Conservation (phyloP, 2,113 vertebrate species). For the Dinomys branickii region DNA sequence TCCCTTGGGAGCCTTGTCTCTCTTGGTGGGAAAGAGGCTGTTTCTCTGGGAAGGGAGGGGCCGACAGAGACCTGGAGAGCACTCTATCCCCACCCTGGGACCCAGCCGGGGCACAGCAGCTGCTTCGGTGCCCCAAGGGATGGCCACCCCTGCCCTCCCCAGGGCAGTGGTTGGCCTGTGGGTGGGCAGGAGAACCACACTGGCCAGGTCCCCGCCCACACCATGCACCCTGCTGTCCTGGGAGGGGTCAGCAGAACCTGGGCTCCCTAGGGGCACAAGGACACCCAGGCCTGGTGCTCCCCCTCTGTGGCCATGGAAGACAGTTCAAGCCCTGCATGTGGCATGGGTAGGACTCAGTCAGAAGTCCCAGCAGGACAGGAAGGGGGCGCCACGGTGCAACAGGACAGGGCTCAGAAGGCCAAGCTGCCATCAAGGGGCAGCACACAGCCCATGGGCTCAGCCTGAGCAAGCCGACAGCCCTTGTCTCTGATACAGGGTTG, state of each 20-base stretch:
- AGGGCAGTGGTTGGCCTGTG: neutral
- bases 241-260: neutral
- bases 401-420: neutral
- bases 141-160: neutral
- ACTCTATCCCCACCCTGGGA: too few relatives aligned
- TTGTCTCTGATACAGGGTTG: neutral
- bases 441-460: neutral
- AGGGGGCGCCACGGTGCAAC: neutral
- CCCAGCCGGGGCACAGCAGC: neutral
- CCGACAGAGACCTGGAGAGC: neutral
- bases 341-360: neutral
- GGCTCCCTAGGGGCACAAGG: neutral
- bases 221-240: neutral
- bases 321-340: too few relatives aligned
- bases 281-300: neutral
- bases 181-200: neutral
- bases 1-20: neutral
- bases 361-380: neutral
- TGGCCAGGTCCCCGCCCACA: neutral
- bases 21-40: neutral
- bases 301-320: neutral
- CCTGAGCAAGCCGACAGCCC: neutral
- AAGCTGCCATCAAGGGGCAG: neutral
- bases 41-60: neutral
- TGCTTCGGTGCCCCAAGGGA: neutral